Percentiles rank a stretch among this genome's conserved stretches.
Conservation (phyloP, 1,140 invertebrate genomes). For the Sycobia sp. region DNA sequence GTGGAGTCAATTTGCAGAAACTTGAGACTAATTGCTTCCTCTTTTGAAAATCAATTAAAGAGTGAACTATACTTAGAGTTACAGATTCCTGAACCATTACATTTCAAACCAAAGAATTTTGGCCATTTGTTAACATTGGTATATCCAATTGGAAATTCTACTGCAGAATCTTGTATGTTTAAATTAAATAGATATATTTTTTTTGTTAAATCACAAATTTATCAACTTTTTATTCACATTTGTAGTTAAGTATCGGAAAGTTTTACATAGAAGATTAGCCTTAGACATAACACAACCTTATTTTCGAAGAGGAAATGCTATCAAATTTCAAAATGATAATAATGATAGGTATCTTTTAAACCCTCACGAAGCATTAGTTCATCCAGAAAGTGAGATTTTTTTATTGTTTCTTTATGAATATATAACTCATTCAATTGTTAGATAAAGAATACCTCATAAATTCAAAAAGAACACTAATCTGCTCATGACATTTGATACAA, state of each 20-base stretch:
- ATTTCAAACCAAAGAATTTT: constrained; percentile 65
- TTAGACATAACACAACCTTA: constrained; percentile 71
- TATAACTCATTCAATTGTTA: no score
- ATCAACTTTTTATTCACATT: constrained; percentile 26
- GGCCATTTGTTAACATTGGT: constrained; percentile 78
- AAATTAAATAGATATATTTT: constrained; percentile 3
- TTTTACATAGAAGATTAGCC: constrained; percentile 72
- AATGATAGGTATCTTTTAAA: constrained; percentile 69
- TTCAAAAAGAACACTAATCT: no score
- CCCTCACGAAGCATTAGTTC: constrained; percentile 70
- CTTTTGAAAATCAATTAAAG: constrained; percentile 65
- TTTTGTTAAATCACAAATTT: neutral
- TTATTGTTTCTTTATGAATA: constrained; percentile 23
- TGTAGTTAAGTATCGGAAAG: constrained; percentile 68
- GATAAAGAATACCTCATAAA: no score
- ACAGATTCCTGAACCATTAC: constrained; percentile 45
- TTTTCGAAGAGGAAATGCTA: constrained; percentile 73
- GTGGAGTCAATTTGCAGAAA: constrained; percentile 75
- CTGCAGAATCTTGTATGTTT: constrained; percentile 69
- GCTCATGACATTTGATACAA: no score
- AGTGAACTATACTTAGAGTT: constrained; percentile 40
- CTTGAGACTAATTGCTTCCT: constrained; percentile 68
- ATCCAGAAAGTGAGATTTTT: constrained; percentile 58
- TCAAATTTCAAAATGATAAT: constrained; percentile 64
- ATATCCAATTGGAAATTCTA: constrained; percentile 68